Evolutionary conservation across 2,797 vertebrate genomes (phyloP).

Genomic region (Spea hammondii): DNA sequence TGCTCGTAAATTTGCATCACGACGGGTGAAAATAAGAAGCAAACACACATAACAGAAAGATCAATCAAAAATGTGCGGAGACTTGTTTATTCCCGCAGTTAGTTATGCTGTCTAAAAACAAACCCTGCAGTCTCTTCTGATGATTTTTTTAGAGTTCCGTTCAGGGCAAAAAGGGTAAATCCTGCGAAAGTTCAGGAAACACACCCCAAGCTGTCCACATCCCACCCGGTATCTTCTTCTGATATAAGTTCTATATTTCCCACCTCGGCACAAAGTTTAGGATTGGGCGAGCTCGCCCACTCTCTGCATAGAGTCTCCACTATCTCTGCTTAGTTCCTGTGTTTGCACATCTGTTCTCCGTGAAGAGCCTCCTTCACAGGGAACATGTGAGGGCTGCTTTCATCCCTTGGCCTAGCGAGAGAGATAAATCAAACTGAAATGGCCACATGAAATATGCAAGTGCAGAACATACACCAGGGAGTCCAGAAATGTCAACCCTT

Average conservation of each 20-base stretch:
- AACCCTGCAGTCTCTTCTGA: not conserved
- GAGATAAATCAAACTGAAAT: slow-evolving; percentile 53
- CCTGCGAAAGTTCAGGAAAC: slow-evolving; percentile 9
- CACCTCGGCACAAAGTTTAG: slow-evolving; percentile 45
- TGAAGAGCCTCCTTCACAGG: slow-evolving; percentile 49
- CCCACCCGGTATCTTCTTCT: slow-evolving; percentile 38
- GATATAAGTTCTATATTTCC: slow-evolving; percentile 42
- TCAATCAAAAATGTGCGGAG: not conserved
- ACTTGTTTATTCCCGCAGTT: slow-evolving; percentile 19
- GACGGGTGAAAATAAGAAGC: not conserved
- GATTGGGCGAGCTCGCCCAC: slow-evolving; percentile 33
- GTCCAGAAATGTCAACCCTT: slow-evolving; percentile 49
- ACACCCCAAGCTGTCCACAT: not conserved
- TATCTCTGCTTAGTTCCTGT: slow-evolving; percentile 50
- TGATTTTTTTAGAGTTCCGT: not conserved
- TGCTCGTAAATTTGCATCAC: not conserved
- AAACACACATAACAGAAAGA: not conserved
- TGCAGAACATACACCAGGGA: slow-evolving; percentile 50
- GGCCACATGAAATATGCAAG: slow-evolving; percentile 50
- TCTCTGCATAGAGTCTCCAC: slow-evolving; percentile 38
- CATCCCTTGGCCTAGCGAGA: slow-evolving; percentile 46
- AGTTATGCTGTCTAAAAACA: slow-evolving; percentile 16
- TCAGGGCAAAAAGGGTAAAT: not conserved
- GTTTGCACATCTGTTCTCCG: slow-evolving; percentile 51
- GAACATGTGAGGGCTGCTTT: slow-evolving; percentile 51